Evolutionary conservation across 2,113 vertebrate species (phyloP).

Genomic region (Toxotes jaculatrix): DNA sequence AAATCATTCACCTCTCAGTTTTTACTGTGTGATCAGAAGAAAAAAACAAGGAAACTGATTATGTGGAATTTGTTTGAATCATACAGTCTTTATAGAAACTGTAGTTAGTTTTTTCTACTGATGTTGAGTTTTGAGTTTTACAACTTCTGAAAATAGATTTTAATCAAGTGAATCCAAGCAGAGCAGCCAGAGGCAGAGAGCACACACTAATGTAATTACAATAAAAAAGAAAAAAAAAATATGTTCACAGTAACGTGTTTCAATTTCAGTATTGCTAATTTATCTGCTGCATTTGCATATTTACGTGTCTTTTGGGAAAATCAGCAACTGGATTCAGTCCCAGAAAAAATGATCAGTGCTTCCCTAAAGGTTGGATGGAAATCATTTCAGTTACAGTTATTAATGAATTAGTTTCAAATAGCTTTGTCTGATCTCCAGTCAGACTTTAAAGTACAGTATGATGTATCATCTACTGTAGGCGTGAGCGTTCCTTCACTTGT

Average conservation of each 20-base stretch:
- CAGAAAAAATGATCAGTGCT: slow-evolving; percentile 8
- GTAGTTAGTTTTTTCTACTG: neutral
- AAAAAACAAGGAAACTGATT: neutral
- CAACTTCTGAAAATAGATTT: neutral
- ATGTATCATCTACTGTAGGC: slow-evolving; percentile 28
- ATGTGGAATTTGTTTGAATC: neutral
- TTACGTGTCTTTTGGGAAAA: neutral
- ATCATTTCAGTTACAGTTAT: slow-evolving; percentile 19
- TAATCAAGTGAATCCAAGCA: neutral
- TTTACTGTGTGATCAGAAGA: neutral
- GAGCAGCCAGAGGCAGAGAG: neutral
- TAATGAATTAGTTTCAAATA: neutral
- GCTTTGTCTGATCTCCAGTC: slow-evolving; percentile 31
- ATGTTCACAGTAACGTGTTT: neutral
- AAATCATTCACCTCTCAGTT: neutral
- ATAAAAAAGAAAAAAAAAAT: neutral
- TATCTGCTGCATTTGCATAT: neutral
- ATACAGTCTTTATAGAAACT: neutral
- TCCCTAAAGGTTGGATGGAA: slow-evolving; percentile 17
- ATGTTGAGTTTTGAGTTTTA: neutral
- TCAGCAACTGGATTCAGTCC: neutral
- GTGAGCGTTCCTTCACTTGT: neutral
- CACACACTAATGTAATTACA: neutral
- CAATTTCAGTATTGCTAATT: neutral
- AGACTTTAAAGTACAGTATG: slow-evolving; percentile 1